These are phyloP conservation scores for Poeciliopsis turneri DNA, from an alignment of 2,797 vertebrate species.

Conservation along the genomic window DNA sequence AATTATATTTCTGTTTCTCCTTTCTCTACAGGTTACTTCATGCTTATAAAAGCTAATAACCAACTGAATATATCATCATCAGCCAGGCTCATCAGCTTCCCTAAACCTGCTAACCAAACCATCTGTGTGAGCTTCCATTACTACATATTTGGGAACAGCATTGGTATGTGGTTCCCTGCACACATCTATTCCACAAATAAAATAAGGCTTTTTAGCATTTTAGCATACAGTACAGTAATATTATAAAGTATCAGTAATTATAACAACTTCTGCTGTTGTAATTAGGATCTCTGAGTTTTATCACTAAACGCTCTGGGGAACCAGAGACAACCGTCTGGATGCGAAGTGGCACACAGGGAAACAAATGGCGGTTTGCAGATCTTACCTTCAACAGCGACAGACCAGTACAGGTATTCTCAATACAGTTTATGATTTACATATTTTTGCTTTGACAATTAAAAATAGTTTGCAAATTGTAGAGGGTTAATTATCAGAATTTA, in stretches of 20 bases:
- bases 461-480: not conserved
- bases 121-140: conserved; percentile 82
- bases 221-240: not conserved
- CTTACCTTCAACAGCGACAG: conserved; percentile 72
- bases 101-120: conserved; percentile 52
- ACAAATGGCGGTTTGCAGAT: conserved; percentile 82
- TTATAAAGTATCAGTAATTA: not conserved
- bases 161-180: conserved; percentile 66
- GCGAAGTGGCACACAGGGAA: conserved; percentile 80
- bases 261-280: not conserved
- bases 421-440: not conserved
- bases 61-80: conserved; percentile 34
- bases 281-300: conserved; percentile 78
- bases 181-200: not conserved
- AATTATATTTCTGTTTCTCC: not conserved
- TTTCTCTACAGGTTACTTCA: conserved; percentile 65
- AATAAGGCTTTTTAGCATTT: not conserved
- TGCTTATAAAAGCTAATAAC: conserved; percentile 43
- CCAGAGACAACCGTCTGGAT: conserved; percentile 75
- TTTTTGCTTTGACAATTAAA: not conserved
- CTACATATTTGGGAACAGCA: conserved; percentile 79
- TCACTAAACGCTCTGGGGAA: conserved; percentile 63
- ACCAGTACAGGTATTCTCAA: conserved; percentile 73
- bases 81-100: conserved; percentile 76
- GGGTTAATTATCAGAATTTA: not conserved